Percentiles rank a stretch among this genome's conserved stretches.
These are phyloP conservation scores for Drosophila nigrodunni DNA, from an alignment of 1,140 invertebrate species.

Conservation along the genomic window DNA sequence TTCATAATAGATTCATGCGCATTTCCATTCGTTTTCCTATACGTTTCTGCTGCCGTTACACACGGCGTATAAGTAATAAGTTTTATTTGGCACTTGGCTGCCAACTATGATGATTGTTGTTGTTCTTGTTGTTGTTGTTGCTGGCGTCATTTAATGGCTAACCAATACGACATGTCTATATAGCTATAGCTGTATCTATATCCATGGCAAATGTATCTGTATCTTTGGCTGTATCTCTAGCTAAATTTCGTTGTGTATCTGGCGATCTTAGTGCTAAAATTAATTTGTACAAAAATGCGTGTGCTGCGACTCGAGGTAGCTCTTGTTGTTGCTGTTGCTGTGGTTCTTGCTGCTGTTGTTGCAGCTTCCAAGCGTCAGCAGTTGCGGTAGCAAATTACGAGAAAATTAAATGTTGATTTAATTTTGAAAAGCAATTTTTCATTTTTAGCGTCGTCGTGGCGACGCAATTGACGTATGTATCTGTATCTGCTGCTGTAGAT, in stretches of 20 bases:
- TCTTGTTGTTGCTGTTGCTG: constrained; percentile 9
- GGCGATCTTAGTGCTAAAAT: constrained; percentile 79
- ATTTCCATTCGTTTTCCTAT: constrained; percentile 9
- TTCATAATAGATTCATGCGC: constrained; percentile 81
- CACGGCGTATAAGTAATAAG: constrained; percentile 81
- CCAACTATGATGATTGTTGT: constrained; percentile 50
- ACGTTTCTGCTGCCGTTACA: constrained; percentile 39
- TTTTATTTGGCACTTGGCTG: constrained; percentile 81
- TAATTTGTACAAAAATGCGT: constrained; percentile 82
- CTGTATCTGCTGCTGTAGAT: constrained; percentile 44
- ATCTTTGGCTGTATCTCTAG: constrained; percentile 13
- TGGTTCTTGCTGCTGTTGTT: constrained; percentile 27
- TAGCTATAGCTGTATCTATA: constrained; percentile 38
- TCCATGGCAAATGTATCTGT: constrained; percentile 53
- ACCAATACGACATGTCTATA: constrained; percentile 79
- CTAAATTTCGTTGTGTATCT: constrained; percentile 75
- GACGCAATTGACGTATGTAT: constrained; percentile 73
- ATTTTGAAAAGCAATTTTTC: constrained; percentile 83
- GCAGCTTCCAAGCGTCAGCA: constrained; percentile 31
- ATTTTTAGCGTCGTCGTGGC: constrained; percentile 74
- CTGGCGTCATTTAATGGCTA: constrained; percentile 79
- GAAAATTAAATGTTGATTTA: constrained; percentile 83
- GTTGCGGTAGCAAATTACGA: constrained; percentile 76
- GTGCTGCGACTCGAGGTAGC: constrained; percentile 45
- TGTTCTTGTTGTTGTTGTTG: constrained; percentile 49